Evolutionary conservation across 2,113 vertebrate species (phyloP).

Genomic region (Morone saxatilis): DNA sequence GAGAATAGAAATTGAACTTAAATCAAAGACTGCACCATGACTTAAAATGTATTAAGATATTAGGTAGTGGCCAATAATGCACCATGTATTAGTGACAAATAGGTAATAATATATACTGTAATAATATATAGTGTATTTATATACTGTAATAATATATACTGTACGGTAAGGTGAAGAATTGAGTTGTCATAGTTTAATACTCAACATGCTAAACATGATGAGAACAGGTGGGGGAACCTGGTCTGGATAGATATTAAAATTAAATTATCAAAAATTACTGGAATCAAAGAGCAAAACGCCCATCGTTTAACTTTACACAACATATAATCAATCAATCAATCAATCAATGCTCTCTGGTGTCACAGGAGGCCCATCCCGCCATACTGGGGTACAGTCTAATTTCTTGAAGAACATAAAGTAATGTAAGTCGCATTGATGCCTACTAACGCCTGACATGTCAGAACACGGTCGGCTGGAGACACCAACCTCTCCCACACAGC

Average conservation of each 20-base stretch:
- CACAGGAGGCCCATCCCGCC: not conserved
- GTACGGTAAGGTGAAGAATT: not conserved
- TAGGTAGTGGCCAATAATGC: too few species aligned
- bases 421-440: too few species aligned
- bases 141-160: not conserved
- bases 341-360: not conserved
- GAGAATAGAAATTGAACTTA: not conserved
- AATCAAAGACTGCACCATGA: not conserved
- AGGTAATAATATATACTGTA: not conserved
- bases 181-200: not conserved
- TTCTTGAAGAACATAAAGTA: not conserved
- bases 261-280: not conserved
- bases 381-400: not conserved
- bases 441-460: fast-evolving
- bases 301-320: not conserved
- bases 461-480: fast-evolving
- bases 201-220: not conserved
- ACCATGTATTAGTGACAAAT: not conserved
- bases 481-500: conserved; percentile 90
- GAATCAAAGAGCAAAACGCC: not conserved
- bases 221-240: not conserved
- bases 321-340: not conserved
- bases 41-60: not conserved
- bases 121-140: too few species aligned
- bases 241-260: not conserved